A percentile compares a stretch with the other conserved stretches of the same genome.
Evolutionary conservation across 2,113 vertebrate species (phyloP).

Genomic region (Hemicordylus capensis): DNA sequence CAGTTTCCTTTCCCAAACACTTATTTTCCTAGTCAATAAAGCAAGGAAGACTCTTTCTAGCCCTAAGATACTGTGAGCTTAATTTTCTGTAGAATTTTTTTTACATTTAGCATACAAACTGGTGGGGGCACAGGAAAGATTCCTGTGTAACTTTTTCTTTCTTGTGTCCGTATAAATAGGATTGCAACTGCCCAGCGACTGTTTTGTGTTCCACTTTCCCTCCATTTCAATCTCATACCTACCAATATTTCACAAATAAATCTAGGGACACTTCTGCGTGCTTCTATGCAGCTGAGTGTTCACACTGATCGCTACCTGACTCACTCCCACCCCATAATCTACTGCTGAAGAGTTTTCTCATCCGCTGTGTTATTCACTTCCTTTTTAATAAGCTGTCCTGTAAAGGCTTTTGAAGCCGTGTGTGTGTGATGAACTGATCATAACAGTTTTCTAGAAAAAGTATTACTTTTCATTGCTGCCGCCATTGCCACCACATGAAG

Average conservation of each 20-base stretch:
- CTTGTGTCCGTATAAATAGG: neutral
- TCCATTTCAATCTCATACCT: neutral
- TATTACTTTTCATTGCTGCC: too few species aligned
- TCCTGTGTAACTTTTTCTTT: neutral
- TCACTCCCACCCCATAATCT: too few species aligned
- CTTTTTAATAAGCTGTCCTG: neutral
- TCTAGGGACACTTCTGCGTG: neutral
- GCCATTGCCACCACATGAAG: too few species aligned
- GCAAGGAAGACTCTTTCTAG: neutral
- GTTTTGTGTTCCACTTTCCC: neutral
- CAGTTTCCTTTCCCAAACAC: neutral
- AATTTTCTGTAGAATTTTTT: neutral
- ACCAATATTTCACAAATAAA: neutral
- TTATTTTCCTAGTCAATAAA: fast-evolving
- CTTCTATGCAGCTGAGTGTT: neutral
- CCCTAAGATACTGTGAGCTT: neutral
- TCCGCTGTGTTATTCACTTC: neutral
- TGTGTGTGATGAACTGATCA: neutral
- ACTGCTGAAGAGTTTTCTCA: neutral
- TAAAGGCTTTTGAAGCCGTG: neutral
- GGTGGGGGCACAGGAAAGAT: neutral
- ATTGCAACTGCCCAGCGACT: neutral
- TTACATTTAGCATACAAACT: neutral
- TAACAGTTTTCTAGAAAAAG: neutral
- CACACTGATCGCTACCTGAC: neutral